Base-by-base conservation (phyloP, 2,888 invertebrate genomes). In the Sphinx pinastri region DNA sequence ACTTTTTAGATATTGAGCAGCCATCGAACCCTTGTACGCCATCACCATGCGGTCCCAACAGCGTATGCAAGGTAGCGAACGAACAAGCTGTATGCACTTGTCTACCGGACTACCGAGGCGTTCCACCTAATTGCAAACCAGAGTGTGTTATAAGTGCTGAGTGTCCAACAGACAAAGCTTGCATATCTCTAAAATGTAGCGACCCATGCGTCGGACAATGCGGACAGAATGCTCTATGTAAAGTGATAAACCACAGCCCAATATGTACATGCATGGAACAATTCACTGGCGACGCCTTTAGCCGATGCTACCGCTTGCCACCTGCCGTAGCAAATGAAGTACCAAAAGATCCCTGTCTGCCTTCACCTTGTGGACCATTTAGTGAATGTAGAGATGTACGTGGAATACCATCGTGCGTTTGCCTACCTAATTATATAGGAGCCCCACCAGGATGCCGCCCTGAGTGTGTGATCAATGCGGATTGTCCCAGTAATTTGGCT, bases 41-140 rank as follows among this genome's bases (percentile, higher is more conserved):
- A 68, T 96, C 96, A 3, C 97, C 97, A 0, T 98, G 98, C 84
- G 98, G 98, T 54, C 96, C 97, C 8, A 97, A 97, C 82, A 97
- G 97, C 75, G 94, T 96, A 79, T 98, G 98, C 82, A 95, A 96
- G 78, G 96, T 96, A 85, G 85, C 95, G 45, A 97, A 97, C 78
- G 95, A 94, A 45, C 96, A 96, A 90, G 96, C 96, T 0, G 95
- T 96, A 25, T 97, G 97, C 83, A 96, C 96, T 68, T 97, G 97
- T 81, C 87, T 95, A 74, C 94, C 95, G 63, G 94, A 95, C 75
- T 96, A 95, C 79, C 93, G 95, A 69, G 96, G 96, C 66, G 92
- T 91, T 74, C 96, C 96, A 51, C 96, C 96, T 71, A 95, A 95
- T 70, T 97, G 97, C 85, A 95, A 97, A 83, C 96, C 97, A 52